A percentile compares a stretch with the other conserved stretches of the same genome.
These are phyloP conservation scores for Paelopatides confundens DNA, from an alignment of 53 echinoderm and acorn worm species.

Conservation along the genomic window DNA sequence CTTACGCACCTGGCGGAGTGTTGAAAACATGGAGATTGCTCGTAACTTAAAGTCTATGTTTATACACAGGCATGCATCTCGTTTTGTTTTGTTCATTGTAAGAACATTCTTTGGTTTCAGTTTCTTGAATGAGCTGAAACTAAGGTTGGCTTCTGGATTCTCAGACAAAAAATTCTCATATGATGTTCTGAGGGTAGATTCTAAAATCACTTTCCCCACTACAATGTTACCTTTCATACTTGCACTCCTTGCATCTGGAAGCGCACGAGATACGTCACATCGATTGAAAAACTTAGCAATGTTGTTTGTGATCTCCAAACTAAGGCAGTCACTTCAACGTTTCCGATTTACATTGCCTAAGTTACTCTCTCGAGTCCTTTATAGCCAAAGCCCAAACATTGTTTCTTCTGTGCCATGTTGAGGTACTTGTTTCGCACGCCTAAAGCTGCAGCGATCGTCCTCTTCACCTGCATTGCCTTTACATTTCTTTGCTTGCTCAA, in stretches of 20 bases:
- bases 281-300: slow-evolving; percentile 3
- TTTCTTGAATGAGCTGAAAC: slow-evolving; percentile 30
- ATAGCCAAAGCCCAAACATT: slow-evolving; percentile 46
- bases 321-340: slow-evolving; percentile 16
- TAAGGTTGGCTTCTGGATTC: slow-evolving; percentile 39
- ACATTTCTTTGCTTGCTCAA: slow-evolving; percentile 31
- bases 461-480: background rate
- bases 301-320: background rate
- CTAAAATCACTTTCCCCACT: slow-evolving; percentile 33
- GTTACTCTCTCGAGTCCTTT: slow-evolving; percentile 23
- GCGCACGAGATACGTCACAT: slow-evolving; percentile 42
- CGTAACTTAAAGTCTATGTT: slow-evolving; percentile 47
- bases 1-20: background rate
- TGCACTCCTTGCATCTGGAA: slow-evolving; percentile 61
- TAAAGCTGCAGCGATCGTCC: slow-evolving; percentile 13
- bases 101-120: slow-evolving; percentile 37
- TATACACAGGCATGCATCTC: slow-evolving; percentile 57
- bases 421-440: slow-evolving; percentile 31
- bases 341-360: too few relatives aligned
- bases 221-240: slow-evolving; percentile 21
- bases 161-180: slow-evolving; percentile 36
- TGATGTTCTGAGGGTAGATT: slow-evolving; percentile 13
- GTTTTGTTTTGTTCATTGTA: slow-evolving; percentile 47
- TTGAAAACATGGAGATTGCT: slow-evolving; percentile 10
- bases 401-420: background rate